Conservation (phyloP, 2,797 vertebrate genomes). For the Peromyscus aztecus region DNA sequence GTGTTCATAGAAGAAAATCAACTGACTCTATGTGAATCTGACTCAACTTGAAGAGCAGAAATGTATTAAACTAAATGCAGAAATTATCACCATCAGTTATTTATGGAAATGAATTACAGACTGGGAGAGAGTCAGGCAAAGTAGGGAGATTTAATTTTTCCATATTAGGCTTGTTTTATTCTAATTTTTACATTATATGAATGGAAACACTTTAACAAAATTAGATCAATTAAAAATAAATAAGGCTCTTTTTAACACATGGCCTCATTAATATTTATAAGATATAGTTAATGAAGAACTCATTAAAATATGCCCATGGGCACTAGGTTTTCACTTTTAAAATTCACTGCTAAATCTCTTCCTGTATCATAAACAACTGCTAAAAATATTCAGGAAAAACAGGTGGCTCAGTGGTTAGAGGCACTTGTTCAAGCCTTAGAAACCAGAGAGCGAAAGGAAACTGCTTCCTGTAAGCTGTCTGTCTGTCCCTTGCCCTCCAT, state of each 20-base stretch:
- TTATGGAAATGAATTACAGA: background rate
- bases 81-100: background rate
- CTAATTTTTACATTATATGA: background rate
- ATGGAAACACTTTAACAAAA: constrained; percentile 48
- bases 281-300: constrained; percentile 47
- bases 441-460: background rate
- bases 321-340: background rate
- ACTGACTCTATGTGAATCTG: background rate
- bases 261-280: constrained; percentile 19
- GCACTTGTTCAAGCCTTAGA: background rate
- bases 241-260: constrained; percentile 31
- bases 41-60: background rate
- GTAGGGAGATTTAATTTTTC: constrained; percentile 32
- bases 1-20: constrained; percentile 7
- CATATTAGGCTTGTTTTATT: background rate
- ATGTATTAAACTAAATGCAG: constrained; percentile 41
- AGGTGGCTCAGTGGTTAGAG: background rate
- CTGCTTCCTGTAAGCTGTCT: background rate
- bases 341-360: background rate
- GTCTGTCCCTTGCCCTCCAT: no score
- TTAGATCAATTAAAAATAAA: constrained; percentile 46
- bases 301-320: constrained; percentile 26
- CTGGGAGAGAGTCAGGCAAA: background rate
- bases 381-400: background rate
- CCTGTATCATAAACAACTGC: background rate